Conservation (phyloP, 2,797 vertebrate species). For the Sciaenops ocellatus region DNA sequence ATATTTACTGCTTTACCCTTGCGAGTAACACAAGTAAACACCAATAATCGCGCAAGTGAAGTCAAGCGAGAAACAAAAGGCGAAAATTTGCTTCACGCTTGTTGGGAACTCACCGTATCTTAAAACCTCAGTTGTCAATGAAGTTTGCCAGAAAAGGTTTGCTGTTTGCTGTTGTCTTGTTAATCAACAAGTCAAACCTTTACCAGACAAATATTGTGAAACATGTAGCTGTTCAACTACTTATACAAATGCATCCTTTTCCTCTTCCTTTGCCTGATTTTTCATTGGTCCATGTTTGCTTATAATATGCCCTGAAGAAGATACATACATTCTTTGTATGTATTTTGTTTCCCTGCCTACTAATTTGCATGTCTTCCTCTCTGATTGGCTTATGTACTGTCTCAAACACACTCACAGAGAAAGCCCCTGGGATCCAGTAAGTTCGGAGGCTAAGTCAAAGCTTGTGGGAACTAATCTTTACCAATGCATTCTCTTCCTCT, state of each 20-base stretch:
- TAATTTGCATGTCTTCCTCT: slow-evolving; percentile 55
- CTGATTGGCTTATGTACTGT: slow-evolving; percentile 45
- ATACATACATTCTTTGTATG: not conserved
- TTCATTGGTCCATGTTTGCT: not conserved
- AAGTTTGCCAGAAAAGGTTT: slow-evolving; percentile 2
- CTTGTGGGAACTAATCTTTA: slow-evolving; percentile 81
- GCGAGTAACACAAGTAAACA: no score
- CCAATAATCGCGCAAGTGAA: no score
- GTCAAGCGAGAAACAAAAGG: no score
- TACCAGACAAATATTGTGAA: not conserved
- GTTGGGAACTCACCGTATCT: not conserved
- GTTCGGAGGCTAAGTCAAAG: slow-evolving; percentile 81
- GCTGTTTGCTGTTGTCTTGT: not conserved
- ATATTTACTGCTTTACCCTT: no score
- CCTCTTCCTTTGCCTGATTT: not conserved
- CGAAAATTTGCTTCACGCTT: no score
- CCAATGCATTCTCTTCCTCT: slow-evolving; percentile 71
- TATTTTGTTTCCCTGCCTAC: not conserved
- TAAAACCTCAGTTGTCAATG: not conserved
- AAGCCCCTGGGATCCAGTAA: slow-evolving; percentile 64
- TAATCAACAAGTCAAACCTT: not conserved
- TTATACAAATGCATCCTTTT: not conserved
- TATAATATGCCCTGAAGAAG: slow-evolving; percentile 8
- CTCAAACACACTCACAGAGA: slow-evolving; percentile 49
- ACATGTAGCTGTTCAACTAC: not conserved